Percentiles rank a stretch among this genome's conserved stretches.
Conservation (phyloP, 2,888 invertebrate genomes). For the Ormyrus thymus region DNA sequence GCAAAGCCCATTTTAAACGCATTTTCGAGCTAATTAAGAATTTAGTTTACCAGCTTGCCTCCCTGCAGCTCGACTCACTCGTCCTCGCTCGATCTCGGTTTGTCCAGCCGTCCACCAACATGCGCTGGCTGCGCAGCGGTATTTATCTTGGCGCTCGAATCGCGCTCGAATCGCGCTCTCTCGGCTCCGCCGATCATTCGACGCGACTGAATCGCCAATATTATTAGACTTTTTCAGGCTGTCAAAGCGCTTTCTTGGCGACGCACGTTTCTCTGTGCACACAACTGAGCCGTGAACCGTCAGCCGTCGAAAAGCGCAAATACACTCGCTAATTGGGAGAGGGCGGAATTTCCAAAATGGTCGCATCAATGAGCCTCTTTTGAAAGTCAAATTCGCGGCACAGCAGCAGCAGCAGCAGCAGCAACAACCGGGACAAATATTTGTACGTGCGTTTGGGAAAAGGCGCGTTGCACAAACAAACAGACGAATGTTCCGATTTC, state of each 20-base stretch:
- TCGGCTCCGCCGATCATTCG: too few relatives aligned
- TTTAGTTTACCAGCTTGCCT: slow-evolving; percentile 34
- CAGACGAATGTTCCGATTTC: too few relatives aligned
- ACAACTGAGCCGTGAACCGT: background rate
- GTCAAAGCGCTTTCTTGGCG: too few relatives aligned
- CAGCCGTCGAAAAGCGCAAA: slow-evolving; percentile 8
- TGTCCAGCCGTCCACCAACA: too few relatives aligned
- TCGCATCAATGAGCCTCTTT: slow-evolving; percentile 35
- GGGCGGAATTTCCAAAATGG: slow-evolving; percentile 42
- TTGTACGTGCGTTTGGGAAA: background rate
- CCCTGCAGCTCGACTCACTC: too few relatives aligned
- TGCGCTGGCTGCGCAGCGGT: too few relatives aligned
- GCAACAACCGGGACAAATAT: too few relatives aligned
- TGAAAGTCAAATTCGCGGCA: slow-evolving; percentile 35
- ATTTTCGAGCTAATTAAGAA: slow-evolving; percentile 66
- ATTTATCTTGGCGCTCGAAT: slow-evolving; percentile 9
- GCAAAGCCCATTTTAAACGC: slow-evolving; percentile 67
- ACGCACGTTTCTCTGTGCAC: too few relatives aligned
- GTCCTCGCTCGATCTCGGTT: background rate
- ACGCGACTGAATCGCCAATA: too few relatives aligned
- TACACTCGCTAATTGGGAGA: slow-evolving; percentile 24
- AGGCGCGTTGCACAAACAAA: background rate
- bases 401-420: too few relatives aligned
- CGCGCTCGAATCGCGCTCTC: slow-evolving; percentile 1
- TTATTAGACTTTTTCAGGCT: too few relatives aligned